Evolutionary conservation across 2,113 vertebrate species (phyloP).

Genomic region (Oenanthe oenanthe): DNA sequence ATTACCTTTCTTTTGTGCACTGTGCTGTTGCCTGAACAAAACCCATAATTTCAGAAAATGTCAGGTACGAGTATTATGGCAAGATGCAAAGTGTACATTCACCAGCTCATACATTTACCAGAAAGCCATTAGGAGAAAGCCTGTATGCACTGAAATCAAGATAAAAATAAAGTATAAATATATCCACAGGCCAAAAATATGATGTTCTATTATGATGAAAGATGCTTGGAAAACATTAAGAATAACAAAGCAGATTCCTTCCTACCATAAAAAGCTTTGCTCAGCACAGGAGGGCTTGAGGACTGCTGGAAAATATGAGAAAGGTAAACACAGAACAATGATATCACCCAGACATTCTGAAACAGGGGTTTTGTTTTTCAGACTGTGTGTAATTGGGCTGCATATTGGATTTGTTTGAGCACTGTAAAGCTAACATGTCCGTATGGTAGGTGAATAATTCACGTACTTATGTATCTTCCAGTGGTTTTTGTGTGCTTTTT

Average conservation of each 20-base stretch:
- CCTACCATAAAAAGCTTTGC: slow-evolving; percentile 31
- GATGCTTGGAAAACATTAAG: slow-evolving; percentile 11
- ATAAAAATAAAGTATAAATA: background rate
- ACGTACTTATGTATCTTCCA: background rate
- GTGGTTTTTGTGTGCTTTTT: background rate
- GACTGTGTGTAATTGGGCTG: background rate
- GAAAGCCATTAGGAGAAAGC: background rate
- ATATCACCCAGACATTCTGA: slow-evolving; percentile 27
- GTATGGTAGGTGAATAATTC: background rate
- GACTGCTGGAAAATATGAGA: slow-evolving; percentile 49
- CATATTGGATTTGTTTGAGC: background rate
- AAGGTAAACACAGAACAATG: slow-evolving; percentile 16
- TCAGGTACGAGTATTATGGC: background rate
- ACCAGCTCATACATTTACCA: background rate
- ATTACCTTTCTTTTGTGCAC: background rate
- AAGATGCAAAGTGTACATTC: background rate
- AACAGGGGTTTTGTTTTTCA: background rate
- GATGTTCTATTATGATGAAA: background rate
- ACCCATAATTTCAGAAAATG: background rate
- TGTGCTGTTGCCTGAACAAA: background rate
- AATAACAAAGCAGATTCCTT: slow-evolving; percentile 37
- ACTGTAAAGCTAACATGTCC: background rate
- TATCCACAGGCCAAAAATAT: background rate
- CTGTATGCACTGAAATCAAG: background rate
- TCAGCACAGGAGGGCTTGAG: background rate